Evolutionary conservation across 2,888 invertebrate genomes (phyloP), one percentile per base, ranked within the genome.

Genomic region (Latrodectus hesperus): DNA sequence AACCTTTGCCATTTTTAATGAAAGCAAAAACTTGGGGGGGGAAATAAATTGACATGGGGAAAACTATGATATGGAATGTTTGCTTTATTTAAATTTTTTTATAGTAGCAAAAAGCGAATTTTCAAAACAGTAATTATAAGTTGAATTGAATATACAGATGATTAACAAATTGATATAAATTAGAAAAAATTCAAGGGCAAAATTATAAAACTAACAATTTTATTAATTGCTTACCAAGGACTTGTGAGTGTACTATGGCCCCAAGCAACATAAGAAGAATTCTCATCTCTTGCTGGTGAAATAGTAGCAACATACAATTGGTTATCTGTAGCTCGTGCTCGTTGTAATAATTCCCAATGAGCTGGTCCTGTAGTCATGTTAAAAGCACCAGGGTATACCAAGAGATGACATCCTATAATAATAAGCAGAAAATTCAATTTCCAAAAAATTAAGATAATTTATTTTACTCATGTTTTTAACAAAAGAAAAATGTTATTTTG

Each of bases 301-400:
- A 96, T 95, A 1, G 95, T 94, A 38, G 96, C 96, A 65, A 98
- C 96, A 93, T 95, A 99, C 72, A 97, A 87, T 91, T 92, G 90
- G 92, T 96, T 96, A 93, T 99, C 98, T 55, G 95, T 93, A 60
- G 99, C 98, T 75, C 98, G 94, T 0, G 95, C 94, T 72, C 96
- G 94, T 87, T 95, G 95, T 22, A 99, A 93, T 8, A 97, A 92
- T 91, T 97, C 96, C 98, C 98, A 99, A 92, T 99, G 98, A 82
- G 95, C 93, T 0, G 98, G 98, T 0, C 99, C 99, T 0, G 99
- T 99, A 1, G 97, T 97, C 96, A 96, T 96, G 93, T 98, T 99
- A 93, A 99, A 99, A 1, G 98, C 98, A 51, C 96, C 98, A 0
- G 99, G 99, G 93, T 98, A 99, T 49, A 99, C 93, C 52, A 99